Evolutionary conservation across 2,888 invertebrate species (phyloP), one percentile per base, ranked within the genome.

Genomic region (Zaprionus bogoriensis): DNA sequence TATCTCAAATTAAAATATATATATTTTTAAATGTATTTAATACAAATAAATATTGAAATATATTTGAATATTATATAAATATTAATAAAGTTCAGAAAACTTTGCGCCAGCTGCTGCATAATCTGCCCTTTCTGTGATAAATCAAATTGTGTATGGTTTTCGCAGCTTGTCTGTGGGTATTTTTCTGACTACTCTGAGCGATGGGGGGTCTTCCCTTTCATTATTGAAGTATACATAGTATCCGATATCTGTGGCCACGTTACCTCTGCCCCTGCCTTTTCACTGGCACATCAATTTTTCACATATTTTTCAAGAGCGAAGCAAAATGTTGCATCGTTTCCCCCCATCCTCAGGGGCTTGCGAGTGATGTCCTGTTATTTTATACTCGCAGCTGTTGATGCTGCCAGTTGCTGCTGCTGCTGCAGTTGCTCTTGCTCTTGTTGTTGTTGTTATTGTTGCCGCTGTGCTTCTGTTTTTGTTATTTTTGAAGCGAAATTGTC

Each of bases 401-500:
- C 23, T 39, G 52, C n/a, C 28, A 41, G 27, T 9, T 41, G 52
- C 9, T 39, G 38, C 12, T 23, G 17, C 4, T 39, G 27, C 14
- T 54, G 32, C 22, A 25, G 32, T 19, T 30, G 46, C 12, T 52
- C 14, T 39, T 50, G 6, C 27, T 57, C 3, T 39, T 57, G 10
- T 28, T 59, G 9, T 41, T 42, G 12, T 20, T 32, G n/a, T 4
- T 25, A n/a, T 28, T 42, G 4, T 32, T 32, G 22, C 10, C 42
- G 30, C 27, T 57, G 38, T 46, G 30, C 27, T 57, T 41, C 54
- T 64, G 44, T 51, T 64, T 66, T 61, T 75, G 59, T 64, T 70
- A 55, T 58, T 76, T 79, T 74, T 80, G 68, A 68, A 67, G 81
- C 68, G 66, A 78, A 69, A 85, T 81, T 87, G 79, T 67, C 69